Evolutionary conservation across 2,888 invertebrate genomes (phyloP), one percentile per base, ranked within the genome.

Genomic region (Pheosia tremula): DNA sequence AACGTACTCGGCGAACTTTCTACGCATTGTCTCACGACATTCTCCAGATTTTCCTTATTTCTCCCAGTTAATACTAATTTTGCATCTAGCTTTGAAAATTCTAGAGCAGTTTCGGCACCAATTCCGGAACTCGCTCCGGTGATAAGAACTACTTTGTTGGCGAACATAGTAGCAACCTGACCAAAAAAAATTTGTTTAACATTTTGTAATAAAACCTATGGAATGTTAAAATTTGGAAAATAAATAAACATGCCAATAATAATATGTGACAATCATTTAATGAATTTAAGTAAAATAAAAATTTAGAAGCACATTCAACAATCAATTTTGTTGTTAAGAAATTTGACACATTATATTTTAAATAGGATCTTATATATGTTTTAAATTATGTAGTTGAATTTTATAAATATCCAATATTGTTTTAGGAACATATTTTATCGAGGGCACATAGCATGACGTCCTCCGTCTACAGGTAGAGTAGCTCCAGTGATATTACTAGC

Each of bases 401-500:
- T 24, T 24, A 24, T 24, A 24, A 24, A 24, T 2, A 24, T 24
- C 24, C 24, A 24, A 24, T 24, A n/a, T 49, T 5, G 10, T n/a
- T n/a, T n/a, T 5, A 10, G 4, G 13, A 5, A 10, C 10, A 54
- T 38, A 36, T n/a, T 13, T 56, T 56, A 56, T 24, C 97, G 95
- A 43, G 98, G 97, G 70, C 98, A 98, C 96, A 97, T 96, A 9
- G 96, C 96, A 85, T 97, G 97, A 63, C 97, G 93, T 3, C 98
- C 98, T 11, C 98, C 98, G 88, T 98, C 98, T 13, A 98, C 96
- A 5, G 97, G 96, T 43, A 98, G 78, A 36, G 96, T 96, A 38
- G 95, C 97, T 5, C 98, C 98, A 41, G 98, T 98, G 36, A 97
- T 97, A 84, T 97, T 98, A 74, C 97, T 97, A 3, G 97, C 95